phyloP scores from a whole-genome alignment of 1,140 invertebrate species.

The Oedothorax gibbosus region DNA sequence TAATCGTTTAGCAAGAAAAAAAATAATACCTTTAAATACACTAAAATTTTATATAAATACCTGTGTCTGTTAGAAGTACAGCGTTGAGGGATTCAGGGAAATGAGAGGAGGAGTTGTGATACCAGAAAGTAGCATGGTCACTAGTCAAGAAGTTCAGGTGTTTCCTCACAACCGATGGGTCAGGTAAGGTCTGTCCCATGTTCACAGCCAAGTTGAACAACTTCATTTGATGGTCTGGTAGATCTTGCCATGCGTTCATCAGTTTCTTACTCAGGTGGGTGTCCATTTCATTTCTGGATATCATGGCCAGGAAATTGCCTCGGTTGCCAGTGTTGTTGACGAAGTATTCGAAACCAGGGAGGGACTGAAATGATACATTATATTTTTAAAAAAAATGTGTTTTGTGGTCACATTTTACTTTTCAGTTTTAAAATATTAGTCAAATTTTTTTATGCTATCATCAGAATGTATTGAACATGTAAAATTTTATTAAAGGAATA shows the following conservation, averaged over 20 bases:
- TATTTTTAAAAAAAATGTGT: too few relatives aligned
- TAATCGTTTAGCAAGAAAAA: too few relatives aligned
- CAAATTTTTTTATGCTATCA: too few relatives aligned
- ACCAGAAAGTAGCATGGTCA: conserved; percentile 68
- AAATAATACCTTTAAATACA: too few relatives aligned
- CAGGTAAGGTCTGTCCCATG: conserved; percentile 60
- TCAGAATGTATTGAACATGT: too few relatives aligned
- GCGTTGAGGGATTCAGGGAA: conserved; percentile 64
- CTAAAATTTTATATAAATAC: conserved; percentile 54
- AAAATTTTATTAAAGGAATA: too few relatives aligned
- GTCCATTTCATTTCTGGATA: conserved; percentile 66
- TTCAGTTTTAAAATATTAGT: too few relatives aligned
- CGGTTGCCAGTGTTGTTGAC: conserved; percentile 64
- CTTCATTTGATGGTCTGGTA: conserved; percentile 63
- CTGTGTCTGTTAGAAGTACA: conserved; percentile 70
- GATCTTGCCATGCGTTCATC: conserved; percentile 62
- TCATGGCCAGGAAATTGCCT: conserved; percentile 69
- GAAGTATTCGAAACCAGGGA: conserved; percentile 64
- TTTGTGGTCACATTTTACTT: too few relatives aligned
- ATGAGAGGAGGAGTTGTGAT: conserved; percentile 62
- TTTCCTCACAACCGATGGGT: conserved; percentile 53
- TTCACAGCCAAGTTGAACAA: conserved; percentile 60
- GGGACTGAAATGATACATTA: conserved; percentile 28
- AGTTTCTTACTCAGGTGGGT: conserved; percentile 64
- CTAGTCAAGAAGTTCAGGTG: conserved; percentile 66